Evolutionary conservation across 2,888 invertebrate genomes (phyloP).

Genomic region (Stenodema calcarata): DNA sequence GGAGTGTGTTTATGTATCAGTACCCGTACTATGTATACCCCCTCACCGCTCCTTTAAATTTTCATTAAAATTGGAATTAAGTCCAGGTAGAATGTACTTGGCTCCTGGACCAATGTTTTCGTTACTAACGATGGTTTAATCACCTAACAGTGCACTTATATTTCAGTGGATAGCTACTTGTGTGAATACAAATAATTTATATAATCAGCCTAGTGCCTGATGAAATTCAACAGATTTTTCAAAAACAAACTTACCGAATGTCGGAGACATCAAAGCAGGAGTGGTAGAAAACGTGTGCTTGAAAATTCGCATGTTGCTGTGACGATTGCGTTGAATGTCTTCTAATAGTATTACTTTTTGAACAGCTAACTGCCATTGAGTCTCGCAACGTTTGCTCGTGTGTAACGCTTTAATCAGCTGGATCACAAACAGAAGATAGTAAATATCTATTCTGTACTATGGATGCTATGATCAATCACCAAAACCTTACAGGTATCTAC

Average conservation of each 20-base stretch:
- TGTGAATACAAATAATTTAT: too few species aligned
- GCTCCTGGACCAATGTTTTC: too few species aligned
- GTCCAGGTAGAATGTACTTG: too few species aligned
- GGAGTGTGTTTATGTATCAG: too few species aligned
- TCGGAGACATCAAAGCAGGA: conserved; percentile 63
- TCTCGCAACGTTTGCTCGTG: conserved; percentile 90
- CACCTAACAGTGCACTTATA: too few species aligned
- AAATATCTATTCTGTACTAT: background rate
- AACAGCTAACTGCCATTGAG: conserved; percentile 89
- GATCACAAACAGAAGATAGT: background rate
- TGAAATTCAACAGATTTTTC: background rate
- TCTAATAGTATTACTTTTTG: conserved; percentile 82
- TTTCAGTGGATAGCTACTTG: too few species aligned
- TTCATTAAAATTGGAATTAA: too few species aligned
- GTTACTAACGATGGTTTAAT: too few species aligned
- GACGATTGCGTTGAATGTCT: conserved; percentile 82
- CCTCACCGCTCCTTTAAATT: too few species aligned
- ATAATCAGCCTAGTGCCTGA: too few species aligned
- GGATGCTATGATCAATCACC: background rate
- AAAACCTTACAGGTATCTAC: too few species aligned
- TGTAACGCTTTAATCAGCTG: conserved; percentile 80
- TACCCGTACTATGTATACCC: too few species aligned
- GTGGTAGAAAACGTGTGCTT: conserved; percentile 72
- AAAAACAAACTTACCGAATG: conserved; percentile 65
- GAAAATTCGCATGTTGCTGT: conserved; percentile 67